A percentile compares a stretch with the other conserved stretches of the same genome.
phyloP scores from a whole-genome alignment of 2,888 invertebrate genomes.

The Halictus ligatus region DNA sequence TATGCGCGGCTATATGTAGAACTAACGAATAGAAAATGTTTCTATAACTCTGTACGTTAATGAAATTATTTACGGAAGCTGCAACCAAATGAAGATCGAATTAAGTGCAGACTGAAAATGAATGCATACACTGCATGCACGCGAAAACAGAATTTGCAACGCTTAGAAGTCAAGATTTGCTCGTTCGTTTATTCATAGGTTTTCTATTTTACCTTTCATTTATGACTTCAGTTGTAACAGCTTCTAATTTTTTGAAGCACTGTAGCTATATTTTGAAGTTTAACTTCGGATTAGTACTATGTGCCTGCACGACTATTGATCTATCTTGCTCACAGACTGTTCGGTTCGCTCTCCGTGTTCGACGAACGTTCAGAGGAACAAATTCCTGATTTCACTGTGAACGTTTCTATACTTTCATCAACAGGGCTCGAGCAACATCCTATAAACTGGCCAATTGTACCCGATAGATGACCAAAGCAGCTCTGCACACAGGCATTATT shows the following conservation, averaged over 20 bases:
- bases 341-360: neutral
- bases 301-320: neutral
- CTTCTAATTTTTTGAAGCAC: neutral
- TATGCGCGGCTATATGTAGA: too few species aligned
- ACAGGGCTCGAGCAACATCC: neutral
- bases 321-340: neutral
- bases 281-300: constrained; percentile 11
- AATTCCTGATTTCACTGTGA: neutral
- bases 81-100: neutral
- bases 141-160: neutral
- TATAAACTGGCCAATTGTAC: neutral
- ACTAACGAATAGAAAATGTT: neutral
- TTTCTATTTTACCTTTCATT: neutral
- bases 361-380: neutral
- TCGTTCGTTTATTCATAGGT: neutral
- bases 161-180: neutral
- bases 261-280: neutral
- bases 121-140: neutral
- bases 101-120: neutral
- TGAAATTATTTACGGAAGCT: neutral
- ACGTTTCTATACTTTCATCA: neutral
- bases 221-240: neutral
- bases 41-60: neutral
- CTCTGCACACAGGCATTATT: neutral
- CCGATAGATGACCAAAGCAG: neutral